Evolutionary conservation across 2,113 vertebrate genomes (phyloP), one percentile per base, ranked within the genome.

Genomic region (Pomatostomus ruficeps): DNA sequence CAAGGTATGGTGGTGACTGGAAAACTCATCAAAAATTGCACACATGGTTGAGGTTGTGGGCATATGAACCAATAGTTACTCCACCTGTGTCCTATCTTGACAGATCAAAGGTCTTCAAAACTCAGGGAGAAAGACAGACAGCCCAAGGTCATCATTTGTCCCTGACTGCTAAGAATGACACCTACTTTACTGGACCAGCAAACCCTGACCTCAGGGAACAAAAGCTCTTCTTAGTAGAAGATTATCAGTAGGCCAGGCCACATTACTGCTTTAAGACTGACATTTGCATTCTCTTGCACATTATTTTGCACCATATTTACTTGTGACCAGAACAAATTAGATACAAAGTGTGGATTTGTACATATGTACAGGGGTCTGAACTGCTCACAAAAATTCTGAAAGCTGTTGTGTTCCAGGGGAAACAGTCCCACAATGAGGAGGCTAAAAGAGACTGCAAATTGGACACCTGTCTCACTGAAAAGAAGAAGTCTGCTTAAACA

Each of bases 331-430:
- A 65, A 72, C 11, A 93, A 83, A 61, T 14, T 14, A 18, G 40
- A 29, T 46, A 13, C 8, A 35, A 73, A 2, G 11, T 11, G 14
- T 16, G 20, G 15, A 42, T 88, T 33, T 80, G 29, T 7, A 61
- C 42, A 17, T 11, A 11, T 12, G 14, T 62, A 24, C 7, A n/a
- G 3, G 4, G 6, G 4, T 65, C 35, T 91, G 51, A 72, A 55
- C 11, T 33, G 35, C 21, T 66, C 26, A 33, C 12, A 72, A 15
- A 4, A 2, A 4, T 59, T 45, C 19, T 51, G n/a, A 65, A 84
- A 71, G 5, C 6, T 58, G 7, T 15, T 42, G 0, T 13, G 1
- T n/a, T 86, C 19, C 20, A 61, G 17, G 6, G 10, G 19, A 86
- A 67, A 54, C 2, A 36, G 1, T 49, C 3, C 7, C 10, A 18